Evolutionary conservation across 2,888 invertebrate species (phyloP).

Genomic region (Tetheella fluctuosa): DNA sequence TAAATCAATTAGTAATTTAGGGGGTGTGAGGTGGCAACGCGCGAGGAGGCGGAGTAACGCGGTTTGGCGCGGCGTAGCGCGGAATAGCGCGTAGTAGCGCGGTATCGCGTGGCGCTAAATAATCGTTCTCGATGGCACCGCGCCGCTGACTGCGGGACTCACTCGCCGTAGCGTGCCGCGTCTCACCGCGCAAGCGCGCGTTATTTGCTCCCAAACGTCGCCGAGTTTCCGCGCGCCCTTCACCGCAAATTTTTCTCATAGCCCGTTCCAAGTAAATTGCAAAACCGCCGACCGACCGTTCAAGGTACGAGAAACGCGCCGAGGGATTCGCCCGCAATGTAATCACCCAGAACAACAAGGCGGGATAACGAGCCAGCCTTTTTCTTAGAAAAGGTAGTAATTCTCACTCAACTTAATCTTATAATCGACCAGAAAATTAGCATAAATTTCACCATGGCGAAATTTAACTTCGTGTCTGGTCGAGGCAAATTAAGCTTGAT

Average conservation of each 20-base stretch:
- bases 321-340: conserved; percentile 65
- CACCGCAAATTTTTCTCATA: conserved; percentile 76
- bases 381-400: conserved; percentile 53
- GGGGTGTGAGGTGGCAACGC: conserved; percentile 41
- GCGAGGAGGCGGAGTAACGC: conserved; percentile 34
- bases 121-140: conserved; percentile 49
- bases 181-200: conserved; percentile 56
- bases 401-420: conserved; percentile 66
- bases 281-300: conserved; percentile 69
- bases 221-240: conserved; percentile 41
- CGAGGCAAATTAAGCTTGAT: conserved; percentile 36
- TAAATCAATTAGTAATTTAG: conserved; percentile 77
- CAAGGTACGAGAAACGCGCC: conserved; percentile 64
- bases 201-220: conserved; percentile 31
- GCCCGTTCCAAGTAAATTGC: conserved; percentile 75
- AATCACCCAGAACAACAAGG: conserved; percentile 74
- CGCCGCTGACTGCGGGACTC: conserved; percentile 59
- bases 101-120: conserved; percentile 49
- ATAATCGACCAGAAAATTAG: conserved; percentile 63
- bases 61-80: conserved; percentile 35
- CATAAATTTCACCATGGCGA: conserved; percentile 45
- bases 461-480: conserved; percentile 46
- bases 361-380: conserved; percentile 65
- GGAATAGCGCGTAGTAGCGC: conserved; percentile 33
- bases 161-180: conserved; percentile 38